phyloP scores from a whole-genome alignment of 1,140 invertebrate species.

The Drosophila bocqueti region DNA sequence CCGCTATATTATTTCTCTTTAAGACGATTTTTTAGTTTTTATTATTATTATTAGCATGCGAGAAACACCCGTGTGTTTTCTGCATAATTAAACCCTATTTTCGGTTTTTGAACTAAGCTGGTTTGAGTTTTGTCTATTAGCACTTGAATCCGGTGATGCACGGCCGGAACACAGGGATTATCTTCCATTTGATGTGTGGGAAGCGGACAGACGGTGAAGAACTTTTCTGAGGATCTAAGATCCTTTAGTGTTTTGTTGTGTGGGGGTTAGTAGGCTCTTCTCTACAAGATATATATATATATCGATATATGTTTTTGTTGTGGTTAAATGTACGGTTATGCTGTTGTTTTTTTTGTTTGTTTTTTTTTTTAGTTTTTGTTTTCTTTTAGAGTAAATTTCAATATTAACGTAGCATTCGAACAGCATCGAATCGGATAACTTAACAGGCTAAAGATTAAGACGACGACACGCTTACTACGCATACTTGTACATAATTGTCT shows the following conservation, averaged over 20 bases:
- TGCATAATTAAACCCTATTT: constrained; percentile 27
- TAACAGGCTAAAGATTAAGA: constrained; percentile 69
- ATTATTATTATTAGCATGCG: constrained; percentile 5
- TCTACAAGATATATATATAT: constrained; percentile 33
- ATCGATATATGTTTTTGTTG: constrained; percentile 26
- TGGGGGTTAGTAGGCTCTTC: constrained; percentile 18
- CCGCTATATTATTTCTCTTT: constrained; percentile 58
- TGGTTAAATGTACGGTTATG: constrained; percentile 50
- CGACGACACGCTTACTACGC: constrained; percentile 66
- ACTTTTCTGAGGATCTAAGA: constrained; percentile 20
- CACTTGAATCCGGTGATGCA: constrained; percentile 67
- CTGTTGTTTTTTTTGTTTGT: constrained; percentile 23
- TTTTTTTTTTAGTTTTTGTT: constrained; percentile 8
- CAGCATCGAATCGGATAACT: constrained; percentile 69
- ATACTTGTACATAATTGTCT: constrained; percentile 78
- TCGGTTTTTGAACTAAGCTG: constrained; percentile 30
- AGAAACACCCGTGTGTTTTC: constrained; percentile 33
- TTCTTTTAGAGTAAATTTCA: constrained; percentile 64
- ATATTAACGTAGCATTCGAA: constrained; percentile 68
- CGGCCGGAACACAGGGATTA: constrained; percentile 57
- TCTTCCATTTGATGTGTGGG: neutral
- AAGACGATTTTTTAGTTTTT: constrained; percentile 28
- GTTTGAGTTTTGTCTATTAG: constrained; percentile 41
- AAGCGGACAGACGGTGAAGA: constrained; percentile 38
- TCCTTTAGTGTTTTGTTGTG: constrained; percentile 11